Conservation (phyloP, 2,113 vertebrate genomes). For the Illadopsis cleaveri region DNA sequence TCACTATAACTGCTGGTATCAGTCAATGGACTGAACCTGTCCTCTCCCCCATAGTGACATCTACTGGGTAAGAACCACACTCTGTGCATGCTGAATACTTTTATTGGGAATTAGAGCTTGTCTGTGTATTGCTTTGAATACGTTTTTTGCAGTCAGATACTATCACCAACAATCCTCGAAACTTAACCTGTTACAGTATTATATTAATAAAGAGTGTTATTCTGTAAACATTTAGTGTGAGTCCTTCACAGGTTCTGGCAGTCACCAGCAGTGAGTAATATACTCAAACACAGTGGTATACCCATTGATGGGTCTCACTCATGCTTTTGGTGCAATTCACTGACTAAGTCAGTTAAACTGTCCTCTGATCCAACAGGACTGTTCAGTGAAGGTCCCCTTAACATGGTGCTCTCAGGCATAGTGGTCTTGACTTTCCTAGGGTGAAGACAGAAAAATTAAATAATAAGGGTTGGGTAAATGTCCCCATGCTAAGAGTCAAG, state of each 20-base stretch:
- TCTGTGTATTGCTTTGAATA: not conserved
- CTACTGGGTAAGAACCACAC: not conserved
- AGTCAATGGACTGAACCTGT: not conserved
- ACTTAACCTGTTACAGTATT: not conserved
- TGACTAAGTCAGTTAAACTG: not conserved
- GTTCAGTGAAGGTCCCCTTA: not conserved
- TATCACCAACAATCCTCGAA: not conserved
- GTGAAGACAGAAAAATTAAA: not conserved
- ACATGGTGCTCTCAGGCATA: not conserved
- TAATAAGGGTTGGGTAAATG: not conserved
- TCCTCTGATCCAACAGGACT: not conserved
- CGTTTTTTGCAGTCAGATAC: not conserved
- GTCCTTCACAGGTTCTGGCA: rapidly evolving
- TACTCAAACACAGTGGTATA: not conserved
- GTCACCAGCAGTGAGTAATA: too few relatives aligned
- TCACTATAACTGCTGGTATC: not conserved
- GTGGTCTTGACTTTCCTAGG: not conserved
- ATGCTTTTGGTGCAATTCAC: not conserved
- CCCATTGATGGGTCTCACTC: rapidly evolving
- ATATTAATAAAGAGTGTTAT: too few relatives aligned
- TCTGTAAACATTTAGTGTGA: not conserved
- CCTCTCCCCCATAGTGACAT: too few relatives aligned
- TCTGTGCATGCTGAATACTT: not conserved
- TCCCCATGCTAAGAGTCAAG: not conserved
- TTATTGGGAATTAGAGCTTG: not conserved